Base-by-base conservation (phyloP, 64 coral and sea anemone species). In the Montipora cactus region DNA sequence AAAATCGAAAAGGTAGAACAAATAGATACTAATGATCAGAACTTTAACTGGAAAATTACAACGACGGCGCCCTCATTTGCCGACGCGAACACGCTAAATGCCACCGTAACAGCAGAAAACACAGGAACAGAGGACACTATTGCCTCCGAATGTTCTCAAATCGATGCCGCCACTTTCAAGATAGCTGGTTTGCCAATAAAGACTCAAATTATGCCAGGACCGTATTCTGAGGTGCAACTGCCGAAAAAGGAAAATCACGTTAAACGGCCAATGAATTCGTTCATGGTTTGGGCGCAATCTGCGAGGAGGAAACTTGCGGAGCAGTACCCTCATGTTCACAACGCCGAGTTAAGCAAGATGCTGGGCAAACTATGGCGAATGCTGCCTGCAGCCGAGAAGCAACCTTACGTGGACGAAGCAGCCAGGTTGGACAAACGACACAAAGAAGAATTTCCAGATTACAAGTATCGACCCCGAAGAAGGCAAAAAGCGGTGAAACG, bases 261-360 rank as follows among this genome's bases (percentile, higher is more conserved):
- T n/a, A 99, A 99, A 49, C 92, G 98, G 44, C 98, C 98, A 16
- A 99, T 99, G 98, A 99, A 99, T 78, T 96, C 95, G 89, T 99
- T 99, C 57, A 99, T 99, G 98, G 95, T 99, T 76, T 99, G 98
- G 98, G 98, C 98, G 48, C 98, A 99, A 67, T 94, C 95, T 22
- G 95, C 95, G 53, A 75, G 98, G 51, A 86, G 98, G 64, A 96
- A 99, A 78, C 95, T 99, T 1, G 98, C 98, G 3, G 98, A 99
- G 68, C 98, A 99, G 74, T 99, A 99, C 91, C 98, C 98, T 84
- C 98, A 99, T 87, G 98, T 99, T n/a, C 98, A 99, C 53, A 99
- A 99, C 85, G 98, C 98, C n/a, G 98, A 99, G 92, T 77, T 99
- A 13, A 99, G 98, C 51, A 99, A 99, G 90, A 99, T 99, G 98